These are phyloP conservation scores for Poeciliopsis retropinna DNA, from an alignment of 2,113 vertebrate genomes.

Conservation along the genomic window DNA sequence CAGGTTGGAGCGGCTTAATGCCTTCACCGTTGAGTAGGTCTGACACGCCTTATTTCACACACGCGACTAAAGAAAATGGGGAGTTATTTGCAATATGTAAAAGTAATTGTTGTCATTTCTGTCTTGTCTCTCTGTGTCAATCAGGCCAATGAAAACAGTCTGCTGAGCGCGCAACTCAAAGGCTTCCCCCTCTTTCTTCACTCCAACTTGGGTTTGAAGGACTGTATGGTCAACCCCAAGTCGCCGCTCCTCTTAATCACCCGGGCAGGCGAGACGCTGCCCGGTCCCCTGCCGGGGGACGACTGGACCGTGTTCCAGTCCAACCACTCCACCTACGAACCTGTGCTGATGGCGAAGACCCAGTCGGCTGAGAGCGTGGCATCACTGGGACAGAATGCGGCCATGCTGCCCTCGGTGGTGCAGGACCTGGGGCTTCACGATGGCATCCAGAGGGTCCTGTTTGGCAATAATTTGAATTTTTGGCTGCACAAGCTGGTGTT, in stretches of 20 bases:
- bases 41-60: slow-evolving; percentile 70
- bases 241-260: slow-evolving; percentile 95
- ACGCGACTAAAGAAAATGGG: slow-evolving; percentile 51
- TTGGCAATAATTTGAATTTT: slow-evolving; percentile 96
- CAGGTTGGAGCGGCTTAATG: slow-evolving; percentile 66
- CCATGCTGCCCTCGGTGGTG: slow-evolving; percentile 92
- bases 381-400: slow-evolving; percentile 85
- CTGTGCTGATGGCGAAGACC: slow-evolving; percentile 93
- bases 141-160: slow-evolving; percentile 97
- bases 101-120: slow-evolving; percentile 54
- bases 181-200: slow-evolving; percentile 97
- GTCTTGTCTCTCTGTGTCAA: slow-evolving; percentile 41
- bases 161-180: slow-evolving; percentile 96
- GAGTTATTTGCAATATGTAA: slow-evolving; percentile 54
- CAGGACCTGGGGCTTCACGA: slow-evolving; percentile 97
- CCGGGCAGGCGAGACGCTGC: slow-evolving; percentile 89
- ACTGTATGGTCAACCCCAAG: slow-evolving; percentile 95
- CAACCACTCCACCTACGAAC: slow-evolving; percentile 96
- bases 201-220: slow-evolving; percentile 95
- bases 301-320: slow-evolving; percentile 99
- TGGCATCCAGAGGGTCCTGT: slow-evolving; percentile 94
- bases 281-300: slow-evolving; percentile 91
- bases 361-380: slow-evolving; percentile 90
- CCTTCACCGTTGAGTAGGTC: slow-evolving; percentile 57
- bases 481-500: slow-evolving; percentile 98